Evolutionary conservation across 1,140 invertebrate genomes (phyloP), one percentile per base, ranked within the genome.

Genomic region (Prorops nasuta): DNA sequence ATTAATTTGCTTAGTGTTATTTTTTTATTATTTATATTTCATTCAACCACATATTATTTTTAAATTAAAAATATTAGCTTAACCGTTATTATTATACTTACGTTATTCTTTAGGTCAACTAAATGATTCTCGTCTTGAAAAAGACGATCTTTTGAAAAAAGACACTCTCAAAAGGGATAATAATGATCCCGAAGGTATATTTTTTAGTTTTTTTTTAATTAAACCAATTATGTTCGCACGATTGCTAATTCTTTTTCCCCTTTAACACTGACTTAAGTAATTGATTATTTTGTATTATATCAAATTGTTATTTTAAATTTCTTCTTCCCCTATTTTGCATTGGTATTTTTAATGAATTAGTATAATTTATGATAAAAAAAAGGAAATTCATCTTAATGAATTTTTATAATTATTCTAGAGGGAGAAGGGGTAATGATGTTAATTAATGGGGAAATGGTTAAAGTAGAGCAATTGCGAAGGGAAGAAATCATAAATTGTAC

Each of bases 401-500:
- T n/a, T 7, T 32, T 42, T 36, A 39, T 44, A 7, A 51, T 38
- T 44, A 38, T 56, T 10, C 35, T 44, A 73, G 64, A 75, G 44
- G 60, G 57, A 10, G 71, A 76, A 56, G 64, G 66, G 19, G 63
- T 69, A 7, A 74, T 71, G 69, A 74, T 71, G 64, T 66, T 77
- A 59, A 70, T 75, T 3, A 77, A 78, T 45, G 74, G 74, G 3
- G 76, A 77, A 61, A 47, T 77, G 52, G 63, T 77, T 1, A 77
- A 77, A 46, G 63, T 77, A 4, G 76, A 78, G 50, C 67, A 76
- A 51, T 51, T 78, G 8, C 55, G 69, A 7, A 65, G 73, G 57
- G 83, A 87, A 63, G 92, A 95, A 78, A 86, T 94, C 43, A 92
- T 94, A 42, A 92, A 93, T 72, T 95, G 92, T 71, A 84, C 86